Percentiles rank a stretch among this genome's conserved stretches.
These are phyloP conservation scores for Balaenoptera acutorostrata DNA, from an alignment of 2,113 vertebrate species.

Conservation along the genomic window DNA sequence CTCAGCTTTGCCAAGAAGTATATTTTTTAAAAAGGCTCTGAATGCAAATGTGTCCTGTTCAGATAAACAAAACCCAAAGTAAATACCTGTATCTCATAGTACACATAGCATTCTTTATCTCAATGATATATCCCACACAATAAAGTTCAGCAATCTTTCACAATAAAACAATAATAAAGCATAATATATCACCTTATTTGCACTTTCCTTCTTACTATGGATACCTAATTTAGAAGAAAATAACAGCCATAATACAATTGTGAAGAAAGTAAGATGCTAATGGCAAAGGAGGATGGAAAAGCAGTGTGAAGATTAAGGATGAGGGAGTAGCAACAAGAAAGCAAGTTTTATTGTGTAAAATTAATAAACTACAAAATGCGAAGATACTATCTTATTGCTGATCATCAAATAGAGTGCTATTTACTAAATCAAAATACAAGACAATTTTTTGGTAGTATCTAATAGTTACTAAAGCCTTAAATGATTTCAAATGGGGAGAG, in stretches of 20 bases:
- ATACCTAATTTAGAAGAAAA: background rate
- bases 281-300: background rate
- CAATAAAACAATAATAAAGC: background rate
- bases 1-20: background rate
- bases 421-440: background rate
- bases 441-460: background rate
- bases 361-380: background rate
- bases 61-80: background rate
- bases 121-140: background rate
- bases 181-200: slow-evolving; percentile 1
- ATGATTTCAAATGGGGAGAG: background rate
- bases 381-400: background rate
- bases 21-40: background rate
- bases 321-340: background rate
- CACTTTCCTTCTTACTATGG: background rate
- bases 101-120: background rate
- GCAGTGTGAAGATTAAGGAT: background rate
- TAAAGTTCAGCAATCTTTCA: background rate
- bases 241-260: background rate
- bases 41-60: background rate
- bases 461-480: background rate
- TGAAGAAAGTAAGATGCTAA: background rate
- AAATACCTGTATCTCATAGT: background rate
- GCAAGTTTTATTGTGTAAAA: background rate
- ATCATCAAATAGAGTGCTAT: background rate